Evolutionary conservation across 2,888 invertebrate species (phyloP).

Genomic region (Physocephala rufipes): DNA sequence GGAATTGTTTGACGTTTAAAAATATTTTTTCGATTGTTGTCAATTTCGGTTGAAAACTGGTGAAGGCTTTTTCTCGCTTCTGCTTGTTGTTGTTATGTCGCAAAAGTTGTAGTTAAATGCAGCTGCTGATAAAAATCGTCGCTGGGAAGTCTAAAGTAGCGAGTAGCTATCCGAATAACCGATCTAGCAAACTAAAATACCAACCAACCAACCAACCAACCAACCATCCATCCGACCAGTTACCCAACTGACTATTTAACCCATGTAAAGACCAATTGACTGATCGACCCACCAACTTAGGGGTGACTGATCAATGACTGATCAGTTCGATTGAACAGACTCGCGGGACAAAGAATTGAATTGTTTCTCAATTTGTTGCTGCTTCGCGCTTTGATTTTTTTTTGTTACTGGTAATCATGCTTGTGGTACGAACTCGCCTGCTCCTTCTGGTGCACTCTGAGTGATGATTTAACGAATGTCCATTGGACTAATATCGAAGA

Average conservation of each 20-base stretch:
- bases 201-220: too few species aligned
- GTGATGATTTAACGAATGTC: conserved; percentile 35
- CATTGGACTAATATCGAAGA: too few species aligned
- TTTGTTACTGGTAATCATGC: background rate
- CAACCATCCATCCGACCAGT: too few species aligned
- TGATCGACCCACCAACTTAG: too few species aligned
- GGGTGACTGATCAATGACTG: conserved; percentile 1
- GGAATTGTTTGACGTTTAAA: conserved; percentile 5
- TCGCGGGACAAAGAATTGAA: conserved; percentile 29
- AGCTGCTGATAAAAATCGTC: conserved; percentile 21
- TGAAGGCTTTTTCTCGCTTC: background rate
- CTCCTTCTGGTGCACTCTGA: conserved; percentile 25
- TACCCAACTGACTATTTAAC: too few species aligned
- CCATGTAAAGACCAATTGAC: too few species aligned
- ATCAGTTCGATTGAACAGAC: background rate
- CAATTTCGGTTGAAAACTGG: conserved; percentile 30
- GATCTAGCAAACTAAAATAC: too few species aligned
- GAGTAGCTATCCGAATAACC: too few species aligned
- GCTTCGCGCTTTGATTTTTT: conserved; percentile 15
- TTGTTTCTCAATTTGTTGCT: conserved; percentile 35
- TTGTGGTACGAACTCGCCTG: conserved; percentile 1
- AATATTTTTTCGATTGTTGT: conserved; percentile 25
- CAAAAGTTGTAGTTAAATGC: conserved; percentile 6
- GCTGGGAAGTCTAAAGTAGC: background rate
- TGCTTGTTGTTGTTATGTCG: conserved; percentile 9